These are phyloP conservation scores for Sebastiscus albofasciatus DNA, from an alignment of 2,797 vertebrate genomes.

Conservation along the genomic window DNA sequence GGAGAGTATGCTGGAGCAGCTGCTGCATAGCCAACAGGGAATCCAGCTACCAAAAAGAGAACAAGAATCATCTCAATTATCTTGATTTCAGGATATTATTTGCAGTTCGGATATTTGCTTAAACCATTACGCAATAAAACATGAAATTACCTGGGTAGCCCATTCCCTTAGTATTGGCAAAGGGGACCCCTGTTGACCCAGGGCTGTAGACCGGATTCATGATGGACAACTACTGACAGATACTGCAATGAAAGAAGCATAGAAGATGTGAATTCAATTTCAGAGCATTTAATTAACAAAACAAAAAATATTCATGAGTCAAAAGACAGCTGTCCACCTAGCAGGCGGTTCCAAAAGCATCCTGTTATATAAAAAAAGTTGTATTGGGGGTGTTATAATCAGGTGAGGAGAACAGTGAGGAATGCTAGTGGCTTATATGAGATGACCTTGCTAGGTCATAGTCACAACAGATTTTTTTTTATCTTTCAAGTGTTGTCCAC, in stretches of 20 bases:
- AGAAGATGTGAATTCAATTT: background rate
- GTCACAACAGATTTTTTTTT: background rate
- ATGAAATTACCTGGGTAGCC: conserved; percentile 91
- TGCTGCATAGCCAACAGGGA: conserved; percentile 93
- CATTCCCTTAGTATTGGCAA: conserved; percentile 96
- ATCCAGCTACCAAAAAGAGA: conserved; percentile 85
- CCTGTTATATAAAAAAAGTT: background rate
- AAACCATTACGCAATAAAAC: background rate
- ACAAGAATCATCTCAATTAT: background rate
- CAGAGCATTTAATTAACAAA: background rate
- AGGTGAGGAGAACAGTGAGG: background rate
- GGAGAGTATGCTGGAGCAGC: conserved; percentile 93
- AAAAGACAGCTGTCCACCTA: no score
- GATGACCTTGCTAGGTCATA: conserved; percentile 31
- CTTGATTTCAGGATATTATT: background rate
- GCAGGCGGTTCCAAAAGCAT: background rate
- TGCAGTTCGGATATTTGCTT: background rate
- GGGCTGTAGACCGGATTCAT: conserved; percentile 99
- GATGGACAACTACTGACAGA: conserved; percentile 72
- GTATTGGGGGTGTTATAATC: background rate
- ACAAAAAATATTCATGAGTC: background rate
- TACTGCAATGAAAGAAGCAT: conserved; percentile 35
- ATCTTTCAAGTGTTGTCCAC: background rate
- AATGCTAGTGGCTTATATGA: background rate
- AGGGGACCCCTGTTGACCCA: conserved; percentile 95